phyloP scores from a whole-genome alignment of 2,888 invertebrate species.

The Noctua janthe region DNA sequence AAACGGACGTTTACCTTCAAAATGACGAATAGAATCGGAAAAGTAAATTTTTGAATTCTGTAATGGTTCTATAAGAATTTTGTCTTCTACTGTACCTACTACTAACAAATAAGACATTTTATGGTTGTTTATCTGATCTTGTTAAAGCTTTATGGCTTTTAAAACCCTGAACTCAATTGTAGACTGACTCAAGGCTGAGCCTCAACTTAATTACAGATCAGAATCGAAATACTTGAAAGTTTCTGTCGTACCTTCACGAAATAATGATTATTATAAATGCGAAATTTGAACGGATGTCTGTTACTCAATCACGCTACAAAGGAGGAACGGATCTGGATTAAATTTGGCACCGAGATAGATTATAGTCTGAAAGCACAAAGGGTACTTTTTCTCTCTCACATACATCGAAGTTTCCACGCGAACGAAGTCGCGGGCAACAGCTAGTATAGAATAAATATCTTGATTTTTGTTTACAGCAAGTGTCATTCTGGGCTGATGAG shows the following conservation, averaged over 20 bases:
- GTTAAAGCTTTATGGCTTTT: constrained; percentile 48
- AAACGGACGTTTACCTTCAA: constrained; percentile 71
- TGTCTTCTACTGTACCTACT: constrained; percentile 11
- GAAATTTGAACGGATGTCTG: not conserved
- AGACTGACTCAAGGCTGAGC: constrained; percentile 43
- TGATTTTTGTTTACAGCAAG: constrained; percentile 90
- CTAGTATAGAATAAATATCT: not conserved
- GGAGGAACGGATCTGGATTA: not conserved
- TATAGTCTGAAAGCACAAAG: not conserved
- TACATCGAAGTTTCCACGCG: not conserved
- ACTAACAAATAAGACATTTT: constrained; percentile 43
- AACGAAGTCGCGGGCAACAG: not conserved
- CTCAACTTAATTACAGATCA: constrained; percentile 52
- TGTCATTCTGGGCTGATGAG: constrained; percentile 95
- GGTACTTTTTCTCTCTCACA: not conserved
- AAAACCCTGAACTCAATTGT: constrained; percentile 53
- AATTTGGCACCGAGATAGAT: not conserved
- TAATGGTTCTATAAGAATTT: constrained; percentile 43
- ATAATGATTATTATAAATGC: not conserved
- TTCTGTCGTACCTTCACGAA: not conserved
- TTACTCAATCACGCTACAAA: not conserved
- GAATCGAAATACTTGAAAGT: constrained; percentile 25
- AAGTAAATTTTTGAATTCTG: constrained; percentile 49
- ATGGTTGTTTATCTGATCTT: constrained; percentile 60
- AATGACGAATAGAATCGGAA: constrained; percentile 50